Conservation (phyloP, 2,888 invertebrate species). For the Pseudococcus jackbeardsleyi region DNA sequence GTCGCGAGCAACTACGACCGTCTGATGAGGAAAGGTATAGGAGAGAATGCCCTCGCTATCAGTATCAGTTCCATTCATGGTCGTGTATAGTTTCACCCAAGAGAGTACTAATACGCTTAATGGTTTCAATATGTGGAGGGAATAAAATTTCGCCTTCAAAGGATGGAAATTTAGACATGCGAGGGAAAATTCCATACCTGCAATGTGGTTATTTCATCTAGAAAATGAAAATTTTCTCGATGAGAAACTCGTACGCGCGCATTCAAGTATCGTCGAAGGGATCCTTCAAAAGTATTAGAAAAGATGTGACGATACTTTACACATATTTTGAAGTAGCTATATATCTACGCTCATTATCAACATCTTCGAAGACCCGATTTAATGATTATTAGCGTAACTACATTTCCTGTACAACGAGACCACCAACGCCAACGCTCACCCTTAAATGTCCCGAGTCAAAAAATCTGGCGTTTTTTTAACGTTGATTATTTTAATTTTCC, state of each 20-base stretch:
- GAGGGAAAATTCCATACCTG: not conserved
- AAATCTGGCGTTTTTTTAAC: not conserved
- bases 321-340: not conserved
- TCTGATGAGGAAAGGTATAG: not conserved
- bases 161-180: not conserved
- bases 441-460: not conserved
- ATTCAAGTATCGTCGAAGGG: not conserved
- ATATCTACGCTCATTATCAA: slow-evolving; percentile 9
- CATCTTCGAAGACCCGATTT: not conserved
- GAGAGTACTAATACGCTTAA: not conserved
- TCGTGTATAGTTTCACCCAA: not conserved
- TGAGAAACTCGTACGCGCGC: not conserved
- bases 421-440: not conserved
- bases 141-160: not conserved
- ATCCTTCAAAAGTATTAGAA: not conserved
- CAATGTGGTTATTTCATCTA: not conserved
- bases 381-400: slow-evolving; percentile 22
- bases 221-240: too few species aligned
- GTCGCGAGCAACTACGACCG: not conserved
- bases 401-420: slow-evolving; percentile 25
- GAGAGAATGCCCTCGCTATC: not conserved
- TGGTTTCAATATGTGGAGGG: not conserved
- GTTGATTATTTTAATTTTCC: not conserved
- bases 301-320: slow-evolving; percentile 36
- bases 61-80: not conserved